Base-by-base conservation (phyloP, 2,797 vertebrate species). In the Acanthurus lineatus region DNA sequence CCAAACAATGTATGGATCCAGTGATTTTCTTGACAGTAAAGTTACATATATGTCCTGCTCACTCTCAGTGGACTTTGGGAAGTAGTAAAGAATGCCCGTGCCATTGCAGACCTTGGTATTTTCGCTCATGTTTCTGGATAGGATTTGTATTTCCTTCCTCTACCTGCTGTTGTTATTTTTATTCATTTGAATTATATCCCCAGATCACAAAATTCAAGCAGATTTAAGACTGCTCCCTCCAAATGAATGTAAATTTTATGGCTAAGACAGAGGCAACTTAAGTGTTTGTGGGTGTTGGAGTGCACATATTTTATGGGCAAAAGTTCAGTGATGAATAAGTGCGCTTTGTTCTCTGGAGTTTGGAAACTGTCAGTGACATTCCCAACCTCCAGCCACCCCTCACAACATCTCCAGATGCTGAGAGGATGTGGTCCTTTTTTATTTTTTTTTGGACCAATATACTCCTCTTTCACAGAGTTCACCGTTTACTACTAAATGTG, bases 1-100 rank as follows among this genome's bases (percentile, higher is more conserved):
- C 92, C 88, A 94, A 94, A 95, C 93, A 94, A 92, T 91, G 91
- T 93, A 92, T 92, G 82, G 91, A 93, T 93, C 80, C 86, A 90
- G 85, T 88, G 91, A 92, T 91, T 93, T 94, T 91, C 87, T 86
- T 93, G 89, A 93, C 91, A 89, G 89, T 56, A 79, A 83, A 92
- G 85, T 85, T 87, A 72, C 86, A 92, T 86, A 77, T 79, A 79
- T 69, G 52, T 84, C 84, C 38, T 81, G 83, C 83, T 89, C 66
- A 78, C 84, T 86, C 85, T 42, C 87, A 88, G 73, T 86, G 73
- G 72, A 83, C 76, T 89, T 81, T 80, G 38, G 74, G 89, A 90
- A 90, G 91, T 84, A 90, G 84, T 73, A 69, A 89, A 90, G 81
- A 92, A 91, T 91, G 67, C 73, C 84, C 70, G 63, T 86, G 73